Conservation (phyloP, 1,140 invertebrate genomes). For the Calliphora vicina region DNA sequence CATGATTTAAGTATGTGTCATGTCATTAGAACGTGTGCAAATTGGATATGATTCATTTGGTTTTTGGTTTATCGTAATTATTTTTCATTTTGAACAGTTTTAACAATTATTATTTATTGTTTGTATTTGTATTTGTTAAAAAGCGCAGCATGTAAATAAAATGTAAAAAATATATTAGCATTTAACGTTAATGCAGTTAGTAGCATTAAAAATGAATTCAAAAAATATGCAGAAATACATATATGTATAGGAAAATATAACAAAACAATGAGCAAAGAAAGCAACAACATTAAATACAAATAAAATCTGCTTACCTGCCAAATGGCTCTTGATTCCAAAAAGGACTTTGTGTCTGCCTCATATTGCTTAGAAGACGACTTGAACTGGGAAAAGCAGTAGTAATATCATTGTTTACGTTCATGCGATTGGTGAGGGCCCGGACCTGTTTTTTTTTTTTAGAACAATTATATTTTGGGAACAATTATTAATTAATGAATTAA, state of each 20-base stretch:
- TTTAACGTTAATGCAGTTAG: constrained; percentile 26
- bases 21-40: background rate
- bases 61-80: constrained; percentile 15
- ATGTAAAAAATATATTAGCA: constrained; percentile 35
- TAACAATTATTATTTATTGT: background rate
- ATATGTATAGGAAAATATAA: no score
- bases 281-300: background rate
- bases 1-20: constrained; percentile 17
- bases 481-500: no score
- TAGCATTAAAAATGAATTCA: background rate
- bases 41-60: background rate
- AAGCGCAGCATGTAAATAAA: constrained; percentile 43
- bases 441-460: no score
- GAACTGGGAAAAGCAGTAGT: constrained; percentile 60
- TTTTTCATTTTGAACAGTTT: constrained; percentile 17
- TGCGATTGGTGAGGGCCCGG: constrained; percentile 81
- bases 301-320: constrained; percentile 52
- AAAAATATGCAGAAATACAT: constrained; percentile 15
- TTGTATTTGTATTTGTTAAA: constrained; percentile 8
- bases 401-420: constrained; percentile 81
- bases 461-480: no score
- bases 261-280: background rate
- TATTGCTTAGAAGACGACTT: constrained; percentile 59
- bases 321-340: constrained; percentile 61
- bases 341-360: constrained; percentile 59